A percentile compares a stretch with the other conserved stretches of the same genome.
These are phyloP conservation scores for Arrhopalites spinosus DNA, from an alignment of 2,888 invertebrate species.

Conservation along the genomic window DNA sequence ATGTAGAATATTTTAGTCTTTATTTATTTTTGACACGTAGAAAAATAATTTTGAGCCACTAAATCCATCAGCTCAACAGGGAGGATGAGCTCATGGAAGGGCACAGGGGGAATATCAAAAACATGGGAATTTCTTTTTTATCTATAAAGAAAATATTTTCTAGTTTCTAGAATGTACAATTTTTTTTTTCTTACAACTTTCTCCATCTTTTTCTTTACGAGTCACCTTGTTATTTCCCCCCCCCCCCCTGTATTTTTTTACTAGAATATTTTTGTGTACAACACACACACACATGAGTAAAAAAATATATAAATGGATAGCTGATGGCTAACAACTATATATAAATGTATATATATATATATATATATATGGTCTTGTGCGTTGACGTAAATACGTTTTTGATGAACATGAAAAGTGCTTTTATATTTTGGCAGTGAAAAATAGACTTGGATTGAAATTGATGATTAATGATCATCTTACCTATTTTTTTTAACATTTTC, in stretches of 20 bases:
- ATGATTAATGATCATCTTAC: constrained; percentile 31
- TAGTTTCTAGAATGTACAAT: too few relatives aligned
- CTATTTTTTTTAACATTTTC: background rate
- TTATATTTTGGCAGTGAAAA: constrained; percentile 16
- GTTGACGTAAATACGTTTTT: constrained; percentile 3
- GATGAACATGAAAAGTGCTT: constrained; percentile 7
- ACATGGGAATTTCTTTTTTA: background rate
- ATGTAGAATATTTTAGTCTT: background rate
- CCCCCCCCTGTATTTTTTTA: too few relatives aligned
- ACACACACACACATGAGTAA: background rate
- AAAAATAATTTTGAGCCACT: background rate
- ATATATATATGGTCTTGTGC: too few relatives aligned
- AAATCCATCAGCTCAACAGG: background rate
- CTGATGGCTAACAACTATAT: too few relatives aligned
- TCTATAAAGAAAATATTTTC: too few relatives aligned
- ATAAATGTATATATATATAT: background rate
- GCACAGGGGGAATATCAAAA: background rate
- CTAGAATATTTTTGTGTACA: too few relatives aligned
- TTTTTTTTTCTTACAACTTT: too few relatives aligned
- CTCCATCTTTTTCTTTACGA: background rate
- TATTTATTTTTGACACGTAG: constrained; percentile 2
- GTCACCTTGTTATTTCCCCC: background rate
- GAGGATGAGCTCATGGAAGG: too few relatives aligned
- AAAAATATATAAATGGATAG: too few relatives aligned
- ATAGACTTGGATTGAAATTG: constrained; percentile 24